Conservation (phyloP, 2,888 invertebrate genomes). For the Bugulina stolonifera region DNA sequence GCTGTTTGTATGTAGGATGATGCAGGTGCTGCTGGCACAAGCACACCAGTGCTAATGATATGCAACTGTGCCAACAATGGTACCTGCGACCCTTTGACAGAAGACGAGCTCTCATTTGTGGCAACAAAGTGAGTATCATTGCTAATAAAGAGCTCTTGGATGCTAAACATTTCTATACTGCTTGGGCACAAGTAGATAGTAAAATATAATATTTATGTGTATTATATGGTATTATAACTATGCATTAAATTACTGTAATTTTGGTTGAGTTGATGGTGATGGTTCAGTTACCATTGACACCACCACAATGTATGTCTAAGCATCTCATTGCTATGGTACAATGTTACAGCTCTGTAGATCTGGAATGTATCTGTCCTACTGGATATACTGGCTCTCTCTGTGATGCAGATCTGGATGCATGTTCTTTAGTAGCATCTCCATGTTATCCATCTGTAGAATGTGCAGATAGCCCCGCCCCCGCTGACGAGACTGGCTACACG, state of each 20-base stretch:
- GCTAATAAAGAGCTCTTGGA: no score
- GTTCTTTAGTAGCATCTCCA: conserved; percentile 14
- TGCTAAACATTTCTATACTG: no score
- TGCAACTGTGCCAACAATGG: conserved; percentile 21
- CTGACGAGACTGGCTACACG: background rate
- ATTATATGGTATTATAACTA: no score
- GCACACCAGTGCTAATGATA: background rate
- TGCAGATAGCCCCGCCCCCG: background rate
- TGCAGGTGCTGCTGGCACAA: background rate
- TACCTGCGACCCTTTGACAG: background rate
- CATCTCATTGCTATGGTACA: no score
- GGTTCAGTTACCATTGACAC: no score
- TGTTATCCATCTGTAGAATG: conserved; percentile 18
- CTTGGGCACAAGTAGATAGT: no score
- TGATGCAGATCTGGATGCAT: conserved; percentile 16
- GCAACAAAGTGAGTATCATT: conserved; percentile 1
- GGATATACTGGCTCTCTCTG: conserved; percentile 9
- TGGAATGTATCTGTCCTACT: conserved; percentile 21
- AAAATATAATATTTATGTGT: no score
- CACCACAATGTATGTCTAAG: no score
- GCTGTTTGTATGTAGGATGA: background rate
- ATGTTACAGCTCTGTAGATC: conserved; percentile 18
- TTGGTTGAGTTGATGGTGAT: no score
- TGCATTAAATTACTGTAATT: no score
- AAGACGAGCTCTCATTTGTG: background rate